Conservation (phyloP, 2,113 vertebrate species). For the Montifringilla adamsi region DNA sequence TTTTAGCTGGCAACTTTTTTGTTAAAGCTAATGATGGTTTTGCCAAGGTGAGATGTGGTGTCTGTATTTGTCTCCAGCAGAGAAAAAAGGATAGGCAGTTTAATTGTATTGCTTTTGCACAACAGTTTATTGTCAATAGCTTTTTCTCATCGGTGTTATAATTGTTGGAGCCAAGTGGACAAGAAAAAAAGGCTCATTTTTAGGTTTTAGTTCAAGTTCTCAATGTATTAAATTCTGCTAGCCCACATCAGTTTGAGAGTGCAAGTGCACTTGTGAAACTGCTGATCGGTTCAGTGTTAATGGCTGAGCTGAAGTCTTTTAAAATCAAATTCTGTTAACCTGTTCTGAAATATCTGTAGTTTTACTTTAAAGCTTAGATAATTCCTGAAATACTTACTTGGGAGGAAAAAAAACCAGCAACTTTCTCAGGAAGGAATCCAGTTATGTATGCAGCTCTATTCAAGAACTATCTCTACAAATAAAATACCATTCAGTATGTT, state of each 20-base stretch:
- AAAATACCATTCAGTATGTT: background rate
- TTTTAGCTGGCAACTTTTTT: background rate
- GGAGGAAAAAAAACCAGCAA: background rate
- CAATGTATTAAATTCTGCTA: background rate
- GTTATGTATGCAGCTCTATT: background rate
- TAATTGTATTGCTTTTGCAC: background rate
- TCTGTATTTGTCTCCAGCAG: background rate
- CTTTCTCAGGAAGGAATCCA: background rate
- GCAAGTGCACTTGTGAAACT: background rate
- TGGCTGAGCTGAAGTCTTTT: slow-evolving; percentile 26
- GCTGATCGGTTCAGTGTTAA: background rate
- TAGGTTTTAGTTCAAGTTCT: background rate
- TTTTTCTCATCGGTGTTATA: background rate
- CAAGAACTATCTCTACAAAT: background rate
- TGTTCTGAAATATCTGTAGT: background rate
- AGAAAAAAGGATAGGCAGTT: background rate
- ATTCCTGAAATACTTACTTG: background rate
- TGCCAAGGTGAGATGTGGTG: background rate
- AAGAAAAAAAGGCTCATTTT: background rate
- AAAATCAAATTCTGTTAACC: background rate
- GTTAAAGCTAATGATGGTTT: background rate
- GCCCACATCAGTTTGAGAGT: background rate
- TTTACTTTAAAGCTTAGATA: background rate
- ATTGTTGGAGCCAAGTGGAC: background rate
- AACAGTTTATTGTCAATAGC: background rate